Evolutionary conservation across 2,888 invertebrate species (phyloP).

Genomic region (Andrena minutula): DNA sequence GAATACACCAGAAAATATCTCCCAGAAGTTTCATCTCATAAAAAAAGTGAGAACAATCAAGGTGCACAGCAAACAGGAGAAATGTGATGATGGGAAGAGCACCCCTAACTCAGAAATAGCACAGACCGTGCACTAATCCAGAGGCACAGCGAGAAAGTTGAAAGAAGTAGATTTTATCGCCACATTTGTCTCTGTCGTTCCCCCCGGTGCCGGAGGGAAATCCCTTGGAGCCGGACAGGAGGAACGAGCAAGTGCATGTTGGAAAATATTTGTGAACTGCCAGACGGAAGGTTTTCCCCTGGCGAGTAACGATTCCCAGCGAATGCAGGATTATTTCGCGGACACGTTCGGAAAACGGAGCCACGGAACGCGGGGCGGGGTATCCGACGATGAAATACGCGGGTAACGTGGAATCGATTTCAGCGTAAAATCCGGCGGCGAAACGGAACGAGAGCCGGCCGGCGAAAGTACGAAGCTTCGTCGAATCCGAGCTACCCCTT

Average conservation of each 20-base stretch:
- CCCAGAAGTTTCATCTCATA: too few relatives aligned
- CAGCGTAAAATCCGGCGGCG: conserved; percentile 1
- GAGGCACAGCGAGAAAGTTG: too few relatives aligned
- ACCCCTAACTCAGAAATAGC: too few relatives aligned
- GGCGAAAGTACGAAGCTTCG: too few relatives aligned
- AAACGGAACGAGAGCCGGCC: background rate
- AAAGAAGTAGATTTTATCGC: conserved; percentile 17
- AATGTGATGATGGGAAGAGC: too few relatives aligned
- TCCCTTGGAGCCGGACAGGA: background rate
- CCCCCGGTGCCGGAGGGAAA: background rate
- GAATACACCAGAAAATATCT: too few relatives aligned
- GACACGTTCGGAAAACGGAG: conserved; percentile 5
- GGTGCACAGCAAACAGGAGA: too few relatives aligned
- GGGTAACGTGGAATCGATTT: conserved; percentile 32
- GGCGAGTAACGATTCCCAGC: background rate
- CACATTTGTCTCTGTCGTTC: conserved; percentile 3
- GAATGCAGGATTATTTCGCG: conserved; percentile 30
- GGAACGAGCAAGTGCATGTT: background rate
- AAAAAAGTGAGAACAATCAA: too few relatives aligned
- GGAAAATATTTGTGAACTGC: conserved; percentile 31
- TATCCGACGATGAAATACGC: conserved; percentile 14
- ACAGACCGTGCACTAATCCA: too few relatives aligned
- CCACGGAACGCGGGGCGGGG: background rate
- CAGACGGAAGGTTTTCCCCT: background rate
- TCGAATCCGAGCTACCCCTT: conserved; percentile 15